phyloP scores from a whole-genome alignment of 1,140 invertebrate species.

The Drosophila serrata region DNA sequence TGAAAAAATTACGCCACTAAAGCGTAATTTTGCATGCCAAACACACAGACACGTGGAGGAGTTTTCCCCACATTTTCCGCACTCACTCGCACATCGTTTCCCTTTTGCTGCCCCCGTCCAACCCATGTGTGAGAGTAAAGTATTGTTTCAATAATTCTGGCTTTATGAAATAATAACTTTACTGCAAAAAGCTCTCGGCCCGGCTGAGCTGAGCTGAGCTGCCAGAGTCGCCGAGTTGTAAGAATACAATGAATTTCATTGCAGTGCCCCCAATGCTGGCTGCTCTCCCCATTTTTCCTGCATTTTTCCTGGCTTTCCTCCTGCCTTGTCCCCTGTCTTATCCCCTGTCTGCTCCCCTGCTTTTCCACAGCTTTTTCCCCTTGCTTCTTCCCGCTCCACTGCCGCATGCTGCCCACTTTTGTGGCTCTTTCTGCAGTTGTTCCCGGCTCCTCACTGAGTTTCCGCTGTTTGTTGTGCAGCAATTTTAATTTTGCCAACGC shows the following conservation, averaged over 20 bases:
- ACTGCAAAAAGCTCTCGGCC: slow-evolving; percentile 66
- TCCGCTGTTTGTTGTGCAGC: slow-evolving; percentile 82
- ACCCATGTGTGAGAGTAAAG: slow-evolving; percentile 72
- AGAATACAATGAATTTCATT: slow-evolving; percentile 80
- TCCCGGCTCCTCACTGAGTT: slow-evolving; percentile 75
- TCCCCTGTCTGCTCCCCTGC: not conserved
- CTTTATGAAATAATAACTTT: slow-evolving; percentile 85
- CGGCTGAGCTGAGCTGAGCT: slow-evolving; percentile 59
- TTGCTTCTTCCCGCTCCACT: not conserved
- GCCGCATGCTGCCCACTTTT: slow-evolving; percentile 9
- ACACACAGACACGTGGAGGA: slow-evolving; percentile 39
- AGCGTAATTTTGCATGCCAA: slow-evolving; percentile 78
- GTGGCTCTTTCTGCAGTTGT: slow-evolving; percentile 29
- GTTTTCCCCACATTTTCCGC: slow-evolving; percentile 31
- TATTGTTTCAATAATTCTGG: slow-evolving; percentile 85
- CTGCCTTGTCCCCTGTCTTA: slow-evolving; percentile 3
- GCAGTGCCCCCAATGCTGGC: slow-evolving; percentile 16
- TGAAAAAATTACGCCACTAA: slow-evolving; percentile 78
- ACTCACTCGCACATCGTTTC: slow-evolving; percentile 1
- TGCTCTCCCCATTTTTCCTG: slow-evolving; percentile 13
- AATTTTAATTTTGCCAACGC: slow-evolving; percentile 83
- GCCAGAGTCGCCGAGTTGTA: slow-evolving; percentile 67
- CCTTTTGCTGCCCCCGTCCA: slow-evolving; percentile 18
- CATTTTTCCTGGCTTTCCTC: slow-evolving; percentile 10
- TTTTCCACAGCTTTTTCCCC: slow-evolving; percentile 2